Evolutionary conservation across 2,888 invertebrate genomes (phyloP).

Genomic region (Doris montereyensis): DNA sequence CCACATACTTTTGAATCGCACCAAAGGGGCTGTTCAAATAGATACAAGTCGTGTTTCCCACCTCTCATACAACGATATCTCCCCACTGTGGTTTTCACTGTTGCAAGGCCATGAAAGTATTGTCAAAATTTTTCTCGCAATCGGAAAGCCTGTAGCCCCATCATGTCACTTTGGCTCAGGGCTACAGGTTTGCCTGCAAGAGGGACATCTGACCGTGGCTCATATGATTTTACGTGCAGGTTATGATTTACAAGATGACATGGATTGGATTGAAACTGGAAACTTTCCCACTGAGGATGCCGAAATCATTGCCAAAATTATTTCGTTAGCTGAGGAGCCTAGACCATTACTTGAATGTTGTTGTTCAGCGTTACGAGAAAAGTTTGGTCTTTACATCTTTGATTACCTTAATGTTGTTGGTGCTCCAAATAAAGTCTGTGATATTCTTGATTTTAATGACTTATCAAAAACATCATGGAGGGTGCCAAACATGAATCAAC

Average conservation of each 20-base stretch:
- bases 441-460: conserved; percentile 33
- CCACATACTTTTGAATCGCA: conserved; percentile 30
- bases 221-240: conserved; percentile 39
- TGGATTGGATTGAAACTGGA: conserved; percentile 44
- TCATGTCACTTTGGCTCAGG: conserved; percentile 46
- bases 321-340: conserved; percentile 25
- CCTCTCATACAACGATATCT: conserved; percentile 39
- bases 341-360: conserved; percentile 38
- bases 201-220: conserved; percentile 34
- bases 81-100: conserved; percentile 44
- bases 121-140: conserved; percentile 38
- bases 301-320: conserved; percentile 41
- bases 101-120: conserved; percentile 36
- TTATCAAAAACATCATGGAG: conserved; percentile 23
- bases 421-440: conserved; percentile 26
- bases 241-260: conserved; percentile 42
- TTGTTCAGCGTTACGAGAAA: conserved; percentile 24
- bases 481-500: too few relatives aligned
- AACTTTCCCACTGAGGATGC: conserved; percentile 32
- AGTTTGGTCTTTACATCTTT: conserved; percentile 26
- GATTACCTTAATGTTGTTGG: conserved; percentile 21
- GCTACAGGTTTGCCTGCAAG: conserved; percentile 41
- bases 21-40: background rate
- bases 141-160: conserved; percentile 40
- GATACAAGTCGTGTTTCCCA: background rate